Conservation (phyloP, 2,797 vertebrate genomes). For the Cyclopterus lumpus region DNA sequence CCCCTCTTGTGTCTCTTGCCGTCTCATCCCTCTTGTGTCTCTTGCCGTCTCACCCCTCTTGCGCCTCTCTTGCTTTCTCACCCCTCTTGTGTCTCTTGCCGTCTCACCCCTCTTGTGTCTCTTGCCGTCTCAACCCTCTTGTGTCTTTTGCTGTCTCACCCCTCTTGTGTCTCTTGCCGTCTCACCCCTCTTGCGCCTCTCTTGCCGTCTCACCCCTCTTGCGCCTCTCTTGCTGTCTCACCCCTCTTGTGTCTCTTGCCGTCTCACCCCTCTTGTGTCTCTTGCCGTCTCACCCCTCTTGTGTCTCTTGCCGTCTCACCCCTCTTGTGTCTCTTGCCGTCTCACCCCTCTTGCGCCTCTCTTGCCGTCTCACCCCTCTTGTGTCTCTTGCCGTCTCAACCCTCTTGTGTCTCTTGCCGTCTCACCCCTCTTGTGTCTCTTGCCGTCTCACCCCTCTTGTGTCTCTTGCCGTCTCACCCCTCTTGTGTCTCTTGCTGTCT, state of each 20-base stretch:
- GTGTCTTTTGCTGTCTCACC: constrained; percentile 20
- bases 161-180: not conserved
- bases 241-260: constrained; percentile 1
- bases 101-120: not conserved
- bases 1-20: constrained; percentile 1
- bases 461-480: constrained; percentile 12
- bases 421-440: not conserved
- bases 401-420: not conserved
- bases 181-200: not conserved
- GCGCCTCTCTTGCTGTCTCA: constrained; percentile 17
- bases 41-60: constrained; percentile 1
- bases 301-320: constrained; percentile 6
- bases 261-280: not conserved
- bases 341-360: not conserved
- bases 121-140: constrained; percentile 1
- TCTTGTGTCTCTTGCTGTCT: constrained; percentile 19
- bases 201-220: constrained; percentile 15
- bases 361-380: constrained; percentile 15
- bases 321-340: not conserved
- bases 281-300: constrained; percentile 1
- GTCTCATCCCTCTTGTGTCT: not conserved
- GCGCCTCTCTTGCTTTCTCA: constrained; percentile 4
- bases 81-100: constrained; percentile 1
- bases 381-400: constrained; percentile 6
- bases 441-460: not conserved